A percentile compares a stretch with the other conserved stretches of the same genome.
These are phyloP conservation scores for Eulithis testata DNA, from an alignment of 2,888 invertebrate genomes.

Conservation along the genomic window DNA sequence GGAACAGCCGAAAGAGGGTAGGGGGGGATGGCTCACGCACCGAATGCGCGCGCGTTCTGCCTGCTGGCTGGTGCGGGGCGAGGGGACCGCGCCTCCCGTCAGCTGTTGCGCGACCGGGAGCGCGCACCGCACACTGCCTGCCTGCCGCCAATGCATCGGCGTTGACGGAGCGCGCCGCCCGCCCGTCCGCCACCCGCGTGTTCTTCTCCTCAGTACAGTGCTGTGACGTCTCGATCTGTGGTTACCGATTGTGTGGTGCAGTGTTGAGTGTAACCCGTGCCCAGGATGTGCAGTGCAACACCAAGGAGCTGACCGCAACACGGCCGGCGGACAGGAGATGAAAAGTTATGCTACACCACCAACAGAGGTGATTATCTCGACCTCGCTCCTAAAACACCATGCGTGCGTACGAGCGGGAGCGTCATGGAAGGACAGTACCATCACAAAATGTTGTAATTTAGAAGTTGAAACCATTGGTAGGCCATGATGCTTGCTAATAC, in stretches of 20 bases:
- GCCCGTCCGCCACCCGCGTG: constrained; percentile 55
- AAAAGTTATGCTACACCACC: constrained; percentile 81
- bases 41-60: constrained; percentile 73
- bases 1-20: constrained; percentile 66
- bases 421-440: constrained; percentile 48
- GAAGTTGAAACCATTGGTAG: constrained; percentile 42
- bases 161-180: constrained; percentile 75
- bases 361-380: constrained; percentile 83
- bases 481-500: constrained; percentile 50
- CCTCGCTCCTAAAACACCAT: constrained; percentile 72
- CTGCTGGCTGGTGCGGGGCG: constrained; percentile 47
- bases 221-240: constrained; percentile 53
- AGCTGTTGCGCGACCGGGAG: constrained; percentile 83
- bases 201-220: constrained; percentile 45
- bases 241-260: constrained; percentile 53
- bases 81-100: constrained; percentile 80
- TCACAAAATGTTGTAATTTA: constrained; percentile 7
- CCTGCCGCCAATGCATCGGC: constrained; percentile 81
- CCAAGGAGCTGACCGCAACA: constrained; percentile 75
- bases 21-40: constrained; percentile 73
- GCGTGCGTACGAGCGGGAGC: constrained; percentile 66
- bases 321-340: constrained; percentile 71
- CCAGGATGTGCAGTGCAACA: constrained; percentile 71
- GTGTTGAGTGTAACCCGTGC: constrained; percentile 65
- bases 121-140: constrained; percentile 63